Evolutionary conservation across 2,113 vertebrate genomes (phyloP).

Genomic region (Pelobates fuscus): DNA sequence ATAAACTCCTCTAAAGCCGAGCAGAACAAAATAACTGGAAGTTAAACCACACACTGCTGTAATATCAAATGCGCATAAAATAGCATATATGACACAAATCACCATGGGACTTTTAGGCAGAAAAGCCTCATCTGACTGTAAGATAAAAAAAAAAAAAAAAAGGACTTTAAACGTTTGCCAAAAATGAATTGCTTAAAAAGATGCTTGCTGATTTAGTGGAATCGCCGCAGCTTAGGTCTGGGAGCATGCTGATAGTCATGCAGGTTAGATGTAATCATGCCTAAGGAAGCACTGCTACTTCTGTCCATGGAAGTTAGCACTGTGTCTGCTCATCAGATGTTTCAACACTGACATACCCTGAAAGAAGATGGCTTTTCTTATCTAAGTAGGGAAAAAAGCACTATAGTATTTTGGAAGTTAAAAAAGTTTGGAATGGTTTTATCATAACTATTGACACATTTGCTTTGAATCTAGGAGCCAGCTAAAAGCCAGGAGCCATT

Average conservation of each 20-base stretch:
- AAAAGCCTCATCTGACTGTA: conserved; percentile 6
- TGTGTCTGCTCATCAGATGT: not conserved
- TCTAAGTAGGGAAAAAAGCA: not conserved
- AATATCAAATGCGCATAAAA: not conserved
- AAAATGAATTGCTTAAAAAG: conserved; percentile 1
- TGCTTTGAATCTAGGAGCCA: no score
- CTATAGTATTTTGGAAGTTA: not conserved
- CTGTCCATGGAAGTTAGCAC: not conserved
- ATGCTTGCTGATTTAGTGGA: conserved; percentile 3
- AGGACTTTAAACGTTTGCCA: not conserved
- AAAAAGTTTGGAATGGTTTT: no score
- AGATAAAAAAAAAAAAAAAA: not conserved
- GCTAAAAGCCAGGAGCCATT: no score
- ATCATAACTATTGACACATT: no score
- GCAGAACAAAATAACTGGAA: not conserved
- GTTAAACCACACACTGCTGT: conserved; percentile 1
- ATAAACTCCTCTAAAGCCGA: not conserved
- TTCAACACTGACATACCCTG: not conserved
- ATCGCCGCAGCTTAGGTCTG: not conserved
- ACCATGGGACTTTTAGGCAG: not conserved
- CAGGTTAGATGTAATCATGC: not conserved
- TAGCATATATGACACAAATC: not conserved
- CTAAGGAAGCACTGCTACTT: not conserved
- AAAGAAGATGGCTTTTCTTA: not conserved
- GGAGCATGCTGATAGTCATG: not conserved